Conservation (phyloP, 35 echinoderm and acorn worm genomes). For the Stichopus chloronotus region DNA sequence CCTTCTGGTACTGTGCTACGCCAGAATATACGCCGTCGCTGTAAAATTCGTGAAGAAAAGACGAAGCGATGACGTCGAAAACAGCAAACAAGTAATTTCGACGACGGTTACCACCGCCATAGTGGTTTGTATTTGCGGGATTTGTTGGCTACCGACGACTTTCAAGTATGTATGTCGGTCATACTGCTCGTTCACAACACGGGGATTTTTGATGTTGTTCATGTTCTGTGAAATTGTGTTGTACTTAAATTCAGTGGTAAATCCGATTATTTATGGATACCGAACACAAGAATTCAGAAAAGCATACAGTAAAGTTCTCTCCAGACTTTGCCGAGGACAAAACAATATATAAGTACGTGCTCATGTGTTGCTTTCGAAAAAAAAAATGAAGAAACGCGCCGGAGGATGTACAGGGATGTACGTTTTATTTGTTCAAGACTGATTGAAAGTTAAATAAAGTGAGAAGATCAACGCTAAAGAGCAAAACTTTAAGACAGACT, state of each 20-base stretch:
- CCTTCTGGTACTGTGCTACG: conserved; percentile 33
- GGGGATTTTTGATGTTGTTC: conserved; percentile 16
- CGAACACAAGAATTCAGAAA: conserved; percentile 26
- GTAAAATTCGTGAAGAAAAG: not conserved
- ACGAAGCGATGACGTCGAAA: not conserved
- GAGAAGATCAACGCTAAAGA: no score
- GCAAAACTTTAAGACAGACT: no score
- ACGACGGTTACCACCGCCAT: conserved; percentile 31
- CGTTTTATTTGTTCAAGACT: no score
- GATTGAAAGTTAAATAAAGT: no score
- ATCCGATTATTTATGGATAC: conserved; percentile 51
- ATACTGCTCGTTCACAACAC: not conserved
- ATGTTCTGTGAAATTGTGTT: conserved; percentile 46
- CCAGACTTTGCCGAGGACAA: not conserved
- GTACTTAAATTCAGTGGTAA: conserved; percentile 51
- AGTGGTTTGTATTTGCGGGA: not conserved
- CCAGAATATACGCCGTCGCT: conserved; percentile 11
- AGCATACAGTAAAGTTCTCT: conserved; percentile 8
- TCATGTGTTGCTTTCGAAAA: not conserved
- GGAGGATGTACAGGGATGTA: no score
- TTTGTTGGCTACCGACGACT: conserved; percentile 43
- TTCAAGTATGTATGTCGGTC: conserved; percentile 45
- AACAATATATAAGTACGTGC: not conserved
- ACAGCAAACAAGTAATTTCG: not conserved
- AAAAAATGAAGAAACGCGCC: no score